Evolutionary conservation across 2,888 invertebrate species (phyloP), one percentile per base, ranked within the genome.

Genomic region (Tenthredo notha): DNA sequence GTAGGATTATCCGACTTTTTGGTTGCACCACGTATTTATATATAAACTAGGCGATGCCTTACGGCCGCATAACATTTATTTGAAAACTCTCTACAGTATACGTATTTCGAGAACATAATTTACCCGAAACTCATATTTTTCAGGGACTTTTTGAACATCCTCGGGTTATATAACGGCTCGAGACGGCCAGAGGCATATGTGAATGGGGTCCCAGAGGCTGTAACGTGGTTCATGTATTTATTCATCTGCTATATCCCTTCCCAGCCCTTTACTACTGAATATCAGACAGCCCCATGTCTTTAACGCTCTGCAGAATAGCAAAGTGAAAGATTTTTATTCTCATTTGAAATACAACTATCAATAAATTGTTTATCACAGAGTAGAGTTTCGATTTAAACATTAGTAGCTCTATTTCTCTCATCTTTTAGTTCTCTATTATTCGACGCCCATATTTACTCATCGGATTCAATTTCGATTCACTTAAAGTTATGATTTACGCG

Each of bases 401-500:
- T 33, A 29, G 37, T 2, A 15, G 18, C 50, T 25, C 50, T 21
- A 12, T 18, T 29, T 75, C 75, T 2, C 12, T 50, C 18, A n/a
- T 50, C 7, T 50, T 43, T 18, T 9, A 75, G 75, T 50, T 29
- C 50, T 29, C 43, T 75, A 75, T 75, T 77, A 77, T 61, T 83
- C n/a, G 47, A 21, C 25, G 37, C 47, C 82, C 82, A 83, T 83
- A 83, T 83, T 83, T 83, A 83, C 82, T 83, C 82, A 83, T 83
- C 67, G 90, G 88, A 92, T 92, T 92, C 92, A 92, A 92, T 92
- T 92, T 91, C 87, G 90, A 90, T 92, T 92, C 47, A 83, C 82
- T 83, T 67, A 67, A 47, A 67, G 25, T 43, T 18, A 83, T 83
- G 82, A 83, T 83, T 83, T 83, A 83, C 82, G 43, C 18, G 61